Percentiles rank a stretch among this genome's conserved stretches.
Conservation (phyloP, 2,888 invertebrate species). For the Rhabditoides inermis region DNA sequence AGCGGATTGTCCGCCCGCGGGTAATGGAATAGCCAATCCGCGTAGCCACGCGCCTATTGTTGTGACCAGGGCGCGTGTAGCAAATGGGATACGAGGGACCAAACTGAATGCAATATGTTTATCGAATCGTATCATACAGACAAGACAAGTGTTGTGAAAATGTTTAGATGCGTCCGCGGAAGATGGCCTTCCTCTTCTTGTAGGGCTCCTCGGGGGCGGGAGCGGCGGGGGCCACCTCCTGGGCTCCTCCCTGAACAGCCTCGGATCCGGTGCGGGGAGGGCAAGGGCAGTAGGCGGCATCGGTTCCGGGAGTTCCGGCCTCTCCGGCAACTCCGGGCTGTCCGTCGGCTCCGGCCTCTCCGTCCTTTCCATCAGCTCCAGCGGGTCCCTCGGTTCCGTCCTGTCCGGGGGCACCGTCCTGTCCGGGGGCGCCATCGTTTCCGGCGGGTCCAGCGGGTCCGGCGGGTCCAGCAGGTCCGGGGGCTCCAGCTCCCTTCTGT, state of each 20-base stretch:
- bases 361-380: constrained; percentile 19
- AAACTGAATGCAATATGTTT: too few species aligned
- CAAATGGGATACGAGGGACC: too few species aligned
- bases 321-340: constrained; percentile 9
- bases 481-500: background rate
- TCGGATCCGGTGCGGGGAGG: constrained; percentile 4
- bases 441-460: constrained; percentile 13
- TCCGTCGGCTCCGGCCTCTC: constrained; percentile 15
- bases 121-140: too few species aligned
- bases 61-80: too few species aligned
- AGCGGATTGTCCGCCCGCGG: too few species aligned
- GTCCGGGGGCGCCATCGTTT: constrained; percentile 15
- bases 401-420: constrained; percentile 20
- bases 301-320: constrained; percentile 16
- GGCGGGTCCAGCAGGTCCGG: too few species aligned
- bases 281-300: constrained; percentile 22
- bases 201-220: too few species aligned
- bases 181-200: too few species aligned
- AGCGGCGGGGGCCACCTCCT: background rate
- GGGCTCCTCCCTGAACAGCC: background rate
- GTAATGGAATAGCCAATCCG: too few species aligned
- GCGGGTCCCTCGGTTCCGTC: constrained; percentile 19
- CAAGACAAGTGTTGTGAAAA: too few species aligned
- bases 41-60: too few species aligned
- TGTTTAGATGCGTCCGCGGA: too few species aligned